Evolutionary conservation across 2,113 vertebrate genomes (phyloP).

Genomic region (Hippopotamus amphibius): DNA sequence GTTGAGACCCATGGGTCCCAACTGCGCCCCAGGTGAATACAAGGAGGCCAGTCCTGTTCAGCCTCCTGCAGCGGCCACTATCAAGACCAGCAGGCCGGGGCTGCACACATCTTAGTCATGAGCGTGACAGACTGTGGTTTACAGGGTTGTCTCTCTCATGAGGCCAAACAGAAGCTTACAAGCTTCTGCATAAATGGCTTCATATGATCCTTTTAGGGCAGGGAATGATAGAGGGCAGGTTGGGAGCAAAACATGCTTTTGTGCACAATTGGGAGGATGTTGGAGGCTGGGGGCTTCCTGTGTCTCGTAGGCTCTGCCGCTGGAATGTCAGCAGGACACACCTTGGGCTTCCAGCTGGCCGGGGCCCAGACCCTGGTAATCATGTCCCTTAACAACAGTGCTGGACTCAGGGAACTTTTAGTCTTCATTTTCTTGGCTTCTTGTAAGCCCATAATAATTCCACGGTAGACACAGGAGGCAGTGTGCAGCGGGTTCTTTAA

Average conservation of each 20-base stretch:
- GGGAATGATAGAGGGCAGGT: background rate
- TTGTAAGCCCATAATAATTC: conserved; percentile 45
- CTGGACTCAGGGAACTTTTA: background rate
- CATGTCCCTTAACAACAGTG: conserved; percentile 1
- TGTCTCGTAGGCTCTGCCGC: background rate
- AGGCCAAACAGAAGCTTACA: background rate
- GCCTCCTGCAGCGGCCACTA: background rate
- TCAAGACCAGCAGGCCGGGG: background rate
- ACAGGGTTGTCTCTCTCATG: background rate
- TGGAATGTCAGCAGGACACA: background rate
- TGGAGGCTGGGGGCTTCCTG: conserved; percentile 5
- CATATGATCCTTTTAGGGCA: conserved; percentile 38
- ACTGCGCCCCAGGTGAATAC: background rate
- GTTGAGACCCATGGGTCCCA: conserved; percentile 28
- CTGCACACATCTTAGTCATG: background rate
- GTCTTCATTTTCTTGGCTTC: background rate
- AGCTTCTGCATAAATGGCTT: background rate
- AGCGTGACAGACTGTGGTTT: background rate
- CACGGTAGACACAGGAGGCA: conserved; percentile 18
- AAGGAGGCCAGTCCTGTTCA: background rate
- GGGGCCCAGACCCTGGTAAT: background rate
- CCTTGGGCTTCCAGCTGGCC: background rate
- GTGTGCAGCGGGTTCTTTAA: conserved; percentile 56
- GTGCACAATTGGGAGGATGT: conserved; percentile 6
- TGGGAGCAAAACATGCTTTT: conserved; percentile 48